Conservation (phyloP, 2,888 invertebrate species). For the Choreutis nemorana region DNA sequence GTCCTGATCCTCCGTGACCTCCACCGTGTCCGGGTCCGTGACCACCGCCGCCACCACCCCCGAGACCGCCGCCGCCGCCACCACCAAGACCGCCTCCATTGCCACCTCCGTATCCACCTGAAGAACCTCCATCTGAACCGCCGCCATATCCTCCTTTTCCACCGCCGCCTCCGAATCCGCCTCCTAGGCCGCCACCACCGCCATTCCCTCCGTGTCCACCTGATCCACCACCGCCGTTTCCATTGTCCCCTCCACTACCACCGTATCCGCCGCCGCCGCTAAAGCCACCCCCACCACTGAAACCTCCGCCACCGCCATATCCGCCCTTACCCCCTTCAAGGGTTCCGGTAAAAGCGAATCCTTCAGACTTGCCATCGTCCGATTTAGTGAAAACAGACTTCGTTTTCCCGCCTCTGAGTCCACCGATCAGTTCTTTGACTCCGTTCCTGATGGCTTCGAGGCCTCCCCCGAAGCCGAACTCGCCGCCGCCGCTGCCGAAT, state of each 20-base stretch:
- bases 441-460: constrained; percentile 28
- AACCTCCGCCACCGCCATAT: constrained; percentile 46
- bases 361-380: constrained; percentile 51
- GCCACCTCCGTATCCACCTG: constrained; percentile 13
- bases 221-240: constrained; percentile 17
- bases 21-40: constrained; percentile 14
- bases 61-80: constrained; percentile 15
- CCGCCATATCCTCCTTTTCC: constrained; percentile 11
- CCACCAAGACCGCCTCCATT: constrained; percentile 14
- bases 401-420: constrained; percentile 17
- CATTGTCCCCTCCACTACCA: constrained; percentile 15
- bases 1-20: constrained; percentile 5
- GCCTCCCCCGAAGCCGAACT: constrained; percentile 21
- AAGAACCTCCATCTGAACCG: constrained; percentile 12
- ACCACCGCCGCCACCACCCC: constrained; percentile 18
- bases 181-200: constrained; percentile 20
- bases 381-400: constrained; percentile 44
- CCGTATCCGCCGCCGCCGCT: constrained; percentile 22
- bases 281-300: constrained; percentile 35
- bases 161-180: constrained; percentile 19
- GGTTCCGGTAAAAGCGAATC: constrained; percentile 46
- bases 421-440: constrained; percentile 30
- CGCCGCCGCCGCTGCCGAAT: constrained; percentile 10
- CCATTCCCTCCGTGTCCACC: constrained; percentile 16
- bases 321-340: constrained; percentile 39